Evolutionary conservation across 2,888 invertebrate genomes (phyloP), one percentile per base, ranked within the genome.

Genomic region (Pseudanteris insignis): DNA sequence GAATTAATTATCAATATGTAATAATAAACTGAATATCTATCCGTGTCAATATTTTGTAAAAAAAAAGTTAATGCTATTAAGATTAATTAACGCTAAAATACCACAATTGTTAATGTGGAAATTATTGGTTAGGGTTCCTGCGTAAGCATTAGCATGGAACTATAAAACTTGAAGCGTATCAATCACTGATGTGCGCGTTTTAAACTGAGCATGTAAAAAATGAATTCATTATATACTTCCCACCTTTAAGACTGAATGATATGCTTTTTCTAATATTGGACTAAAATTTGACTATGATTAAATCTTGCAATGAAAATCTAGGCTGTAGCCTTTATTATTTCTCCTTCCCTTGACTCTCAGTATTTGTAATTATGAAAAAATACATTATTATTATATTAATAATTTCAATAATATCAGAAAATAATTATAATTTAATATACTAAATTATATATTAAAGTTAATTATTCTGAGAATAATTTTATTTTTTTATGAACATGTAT

Each of bases 171-270:
- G 15, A 38, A 24, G 30, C 25, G 25, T 33, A 44, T 33, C 13
- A 33, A 32, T 32, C 29, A 24, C 14, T 8, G 14, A 30, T 14
- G 13, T 30, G 47, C 24, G 25, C 24, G 29, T 37, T 10, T 30
- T 10, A 25, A 24, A 30, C 9, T 37, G 24, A 36, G 37, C 37
- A 37, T 15, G 14, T 26, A 24, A 36, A 36, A 25, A 47, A 36
- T 6, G 18, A 36, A 44, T 51, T 40, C 30, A 37, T 40, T 41
- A 55, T 18, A 62, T 62, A 55, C 62, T 62, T 55, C 62, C 62
- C 50, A 43, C 33, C 53, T 36, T 53, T 48, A 62, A 57, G 62
- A 62, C 61, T 62, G 61, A 62, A 55, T 46, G 12, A 55, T 55
- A 55, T 46, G 38, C 44, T 46, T 55, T 54, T 55, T 55, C 38